Evolutionary conservation across 1,140 invertebrate species (phyloP).

Genomic region (Periplaneta americana): DNA sequence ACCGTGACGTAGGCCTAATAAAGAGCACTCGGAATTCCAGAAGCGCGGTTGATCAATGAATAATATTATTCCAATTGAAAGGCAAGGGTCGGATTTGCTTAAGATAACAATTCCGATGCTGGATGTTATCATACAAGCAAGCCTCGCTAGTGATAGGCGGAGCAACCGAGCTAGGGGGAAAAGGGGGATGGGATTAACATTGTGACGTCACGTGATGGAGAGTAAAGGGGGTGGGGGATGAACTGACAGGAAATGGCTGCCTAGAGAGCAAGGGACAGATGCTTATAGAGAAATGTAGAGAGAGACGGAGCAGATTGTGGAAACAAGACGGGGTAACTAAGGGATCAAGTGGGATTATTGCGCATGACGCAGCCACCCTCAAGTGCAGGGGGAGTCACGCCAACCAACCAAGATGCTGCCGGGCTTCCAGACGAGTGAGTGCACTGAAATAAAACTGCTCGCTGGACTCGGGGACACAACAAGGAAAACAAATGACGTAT

Average conservation of each 20-base stretch:
- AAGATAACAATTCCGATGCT: not conserved
- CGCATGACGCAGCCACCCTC: not conserved
- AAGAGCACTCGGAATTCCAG: not conserved
- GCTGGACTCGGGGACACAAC: not conserved
- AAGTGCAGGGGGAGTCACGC: not conserved
- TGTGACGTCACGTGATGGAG: not conserved
- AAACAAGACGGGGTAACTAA: not conserved
- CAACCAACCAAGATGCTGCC: not conserved
- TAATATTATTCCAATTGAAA: not conserved
- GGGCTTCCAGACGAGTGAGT: not conserved
- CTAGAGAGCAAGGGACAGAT: not conserved
- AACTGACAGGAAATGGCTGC: not conserved
- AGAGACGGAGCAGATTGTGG: not conserved
- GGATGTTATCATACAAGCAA: not conserved
- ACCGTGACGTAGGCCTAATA: not conserved
- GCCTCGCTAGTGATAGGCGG: not conserved
- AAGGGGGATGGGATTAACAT: not conserved
- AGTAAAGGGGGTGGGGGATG: not conserved
- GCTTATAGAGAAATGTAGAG: not conserved
- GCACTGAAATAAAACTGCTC: not conserved
- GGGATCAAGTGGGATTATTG: not conserved
- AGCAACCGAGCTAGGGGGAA: not conserved
- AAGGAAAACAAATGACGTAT: not conserved
- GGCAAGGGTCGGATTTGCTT: not conserved
- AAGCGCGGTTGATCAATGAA: not conserved